These are phyloP conservation scores for Mesaphorura yosii DNA, from an alignment of 1,140 invertebrate species.

Conservation along the genomic window DNA sequence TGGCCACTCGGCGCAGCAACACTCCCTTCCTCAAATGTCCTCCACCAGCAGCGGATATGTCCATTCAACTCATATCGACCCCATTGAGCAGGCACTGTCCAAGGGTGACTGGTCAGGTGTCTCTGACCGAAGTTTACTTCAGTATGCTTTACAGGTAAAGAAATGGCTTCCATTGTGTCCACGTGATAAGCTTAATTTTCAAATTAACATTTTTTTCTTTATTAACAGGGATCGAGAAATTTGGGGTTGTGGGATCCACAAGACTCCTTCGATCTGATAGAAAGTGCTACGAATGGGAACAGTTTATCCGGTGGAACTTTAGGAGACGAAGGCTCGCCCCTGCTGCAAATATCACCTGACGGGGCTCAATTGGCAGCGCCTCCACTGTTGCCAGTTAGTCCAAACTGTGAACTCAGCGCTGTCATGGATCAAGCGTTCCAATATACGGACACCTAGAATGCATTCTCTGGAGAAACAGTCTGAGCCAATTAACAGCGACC, in stretches of 20 bases:
- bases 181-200: background rate
- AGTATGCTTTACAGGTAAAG: constrained; percentile 30
- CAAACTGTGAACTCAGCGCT: constrained; percentile 29
- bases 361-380: constrained; percentile 22
- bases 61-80: constrained; percentile 25
- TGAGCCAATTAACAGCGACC: background rate
- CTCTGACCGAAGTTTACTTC: constrained; percentile 28
- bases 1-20: constrained; percentile 24
- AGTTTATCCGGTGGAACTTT: constrained; percentile 16
- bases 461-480: constrained; percentile 6
- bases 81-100: constrained; percentile 27
- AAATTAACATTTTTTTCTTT: constrained; percentile 8
- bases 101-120: constrained; percentile 28
- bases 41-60: constrained; percentile 14
- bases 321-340: constrained; percentile 26
- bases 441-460: constrained; percentile 25
- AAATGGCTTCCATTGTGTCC: background rate
- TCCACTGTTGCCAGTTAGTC: constrained; percentile 26
- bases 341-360: constrained; percentile 29
- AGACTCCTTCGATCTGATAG: constrained; percentile 30
- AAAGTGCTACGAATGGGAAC: constrained; percentile 29
- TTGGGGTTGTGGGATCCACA: constrained; percentile 30
- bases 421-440: constrained; percentile 31
- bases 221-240: constrained; percentile 23
- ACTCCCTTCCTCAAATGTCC: constrained; percentile 10